Evolutionary conservation across 2,888 invertebrate genomes (phyloP).

Genomic region (Tricholauxania praeusta): DNA sequence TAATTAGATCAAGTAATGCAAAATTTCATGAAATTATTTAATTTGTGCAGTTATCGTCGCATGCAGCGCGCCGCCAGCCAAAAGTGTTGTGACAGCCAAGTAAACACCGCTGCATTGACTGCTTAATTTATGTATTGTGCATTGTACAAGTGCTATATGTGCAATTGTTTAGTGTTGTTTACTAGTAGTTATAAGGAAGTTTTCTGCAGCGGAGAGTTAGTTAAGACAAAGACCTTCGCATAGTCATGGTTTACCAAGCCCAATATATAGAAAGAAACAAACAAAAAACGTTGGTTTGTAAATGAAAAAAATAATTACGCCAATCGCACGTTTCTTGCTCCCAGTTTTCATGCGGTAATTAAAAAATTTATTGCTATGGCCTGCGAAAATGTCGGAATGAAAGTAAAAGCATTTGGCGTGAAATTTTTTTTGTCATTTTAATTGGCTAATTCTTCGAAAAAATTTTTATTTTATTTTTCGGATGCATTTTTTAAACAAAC

Average conservation of each 20-base stretch:
- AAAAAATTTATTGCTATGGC: constrained; percentile 5
- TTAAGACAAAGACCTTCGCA: constrained; percentile 8
- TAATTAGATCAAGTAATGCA: too few species aligned
- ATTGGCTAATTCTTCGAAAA: neutral
- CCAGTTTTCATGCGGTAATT: constrained; percentile 3
- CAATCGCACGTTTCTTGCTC: neutral
- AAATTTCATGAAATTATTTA: too few species aligned
- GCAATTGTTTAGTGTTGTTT: neutral
- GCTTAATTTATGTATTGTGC: too few species aligned
- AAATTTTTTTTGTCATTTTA: constrained; percentile 11
- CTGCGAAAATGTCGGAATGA: neutral
- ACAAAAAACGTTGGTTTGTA: too few species aligned
- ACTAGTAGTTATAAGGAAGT: neutral
- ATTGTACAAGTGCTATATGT: too few species aligned
- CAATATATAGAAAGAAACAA: neutral
- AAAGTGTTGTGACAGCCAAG: too few species aligned
- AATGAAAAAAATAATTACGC: neutral
- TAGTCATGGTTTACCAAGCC: constrained; percentile 3
- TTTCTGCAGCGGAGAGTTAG: neutral
- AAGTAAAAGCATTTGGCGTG: constrained; percentile 18
- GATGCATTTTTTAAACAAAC: neutral
- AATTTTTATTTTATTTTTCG: neutral
- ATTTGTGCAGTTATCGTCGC: too few species aligned
- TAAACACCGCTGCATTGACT: too few species aligned
- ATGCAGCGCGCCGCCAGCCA: too few species aligned